Conservation (phyloP, 2,113 vertebrate species). For the Tetrax tetrax region DNA sequence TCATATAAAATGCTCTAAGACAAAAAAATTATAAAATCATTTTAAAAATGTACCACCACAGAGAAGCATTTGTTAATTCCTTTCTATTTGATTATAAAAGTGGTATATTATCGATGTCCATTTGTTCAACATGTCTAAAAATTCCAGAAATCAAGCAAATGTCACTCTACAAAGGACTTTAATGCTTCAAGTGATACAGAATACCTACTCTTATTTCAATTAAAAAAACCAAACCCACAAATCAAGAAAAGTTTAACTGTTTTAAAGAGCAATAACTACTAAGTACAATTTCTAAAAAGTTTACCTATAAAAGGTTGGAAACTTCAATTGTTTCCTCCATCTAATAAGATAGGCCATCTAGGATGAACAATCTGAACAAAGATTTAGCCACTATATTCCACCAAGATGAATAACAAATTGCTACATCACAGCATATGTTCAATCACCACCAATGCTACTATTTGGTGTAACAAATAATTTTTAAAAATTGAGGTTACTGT, state of each 20-base stretch:
- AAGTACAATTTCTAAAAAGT: background rate
- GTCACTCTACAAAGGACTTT: background rate
- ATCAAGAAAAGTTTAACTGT: background rate
- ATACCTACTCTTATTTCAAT: background rate
- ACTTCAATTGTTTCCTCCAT: background rate
- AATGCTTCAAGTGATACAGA: background rate
- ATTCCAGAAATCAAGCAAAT: background rate
- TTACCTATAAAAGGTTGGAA: background rate
- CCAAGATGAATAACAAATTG: background rate
- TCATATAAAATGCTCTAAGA: background rate
- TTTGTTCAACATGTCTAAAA: background rate
- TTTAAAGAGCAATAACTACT: background rate
- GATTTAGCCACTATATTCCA: background rate
- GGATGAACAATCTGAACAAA: background rate
- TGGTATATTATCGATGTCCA: background rate
- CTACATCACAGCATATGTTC: background rate
- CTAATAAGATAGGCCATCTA: background rate
- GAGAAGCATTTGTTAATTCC: accelerated
- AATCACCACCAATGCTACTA: background rate
- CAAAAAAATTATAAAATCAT: background rate
- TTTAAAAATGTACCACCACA: background rate
- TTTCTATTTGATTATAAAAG: background rate
- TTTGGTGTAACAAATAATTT: background rate
- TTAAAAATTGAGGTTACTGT: background rate
- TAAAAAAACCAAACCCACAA: background rate